These are phyloP conservation scores for Rosalia funebris DNA, from an alignment of 2,888 invertebrate genomes.

Conservation along the genomic window DNA sequence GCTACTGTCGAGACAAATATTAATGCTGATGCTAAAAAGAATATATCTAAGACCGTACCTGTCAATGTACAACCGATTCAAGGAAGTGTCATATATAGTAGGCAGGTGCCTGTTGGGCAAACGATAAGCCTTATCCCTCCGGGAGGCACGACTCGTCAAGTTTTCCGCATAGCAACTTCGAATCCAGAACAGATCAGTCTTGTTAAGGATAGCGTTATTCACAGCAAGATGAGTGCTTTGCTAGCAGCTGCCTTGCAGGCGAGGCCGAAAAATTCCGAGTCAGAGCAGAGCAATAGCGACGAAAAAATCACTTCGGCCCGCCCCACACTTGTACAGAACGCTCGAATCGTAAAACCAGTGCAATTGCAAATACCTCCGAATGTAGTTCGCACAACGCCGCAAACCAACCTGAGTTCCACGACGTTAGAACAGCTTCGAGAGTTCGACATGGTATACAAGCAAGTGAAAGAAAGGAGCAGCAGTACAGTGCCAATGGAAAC, in stretches of 20 bases:
- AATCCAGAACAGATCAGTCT: conserved; percentile 61
- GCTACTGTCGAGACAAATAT: conserved; percentile 38
- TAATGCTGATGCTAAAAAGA: conserved; percentile 54
- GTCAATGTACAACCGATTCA: conserved; percentile 71
- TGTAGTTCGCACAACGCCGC: conserved; percentile 67
- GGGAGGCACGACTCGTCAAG: conserved; percentile 58
- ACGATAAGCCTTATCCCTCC: conserved; percentile 70
- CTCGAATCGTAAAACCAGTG: conserved; percentile 68
- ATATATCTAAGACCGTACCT: conserved; percentile 67
- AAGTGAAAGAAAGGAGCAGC: conserved; percentile 80
- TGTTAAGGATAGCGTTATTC: conserved; percentile 64
- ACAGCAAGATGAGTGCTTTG: conserved; percentile 65
- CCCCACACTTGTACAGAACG: conserved; percentile 68
- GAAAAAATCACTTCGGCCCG: conserved; percentile 52
- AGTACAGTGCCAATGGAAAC: conserved; percentile 61
- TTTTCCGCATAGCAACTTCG: conserved; percentile 62
- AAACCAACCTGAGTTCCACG: conserved; percentile 77
- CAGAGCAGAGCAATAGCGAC: conserved; percentile 47
- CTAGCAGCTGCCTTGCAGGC: conserved; percentile 64
- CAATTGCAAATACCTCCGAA: conserved; percentile 71
- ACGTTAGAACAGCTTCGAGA: conserved; percentile 81
- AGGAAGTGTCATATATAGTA: conserved; percentile 77
- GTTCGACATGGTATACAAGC: conserved; percentile 83
- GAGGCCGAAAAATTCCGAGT: conserved; percentile 55
- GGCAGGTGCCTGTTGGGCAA: conserved; percentile 75